Conservation (phyloP, 2,888 invertebrate species). For the Drosophila parthenogenetica region DNA sequence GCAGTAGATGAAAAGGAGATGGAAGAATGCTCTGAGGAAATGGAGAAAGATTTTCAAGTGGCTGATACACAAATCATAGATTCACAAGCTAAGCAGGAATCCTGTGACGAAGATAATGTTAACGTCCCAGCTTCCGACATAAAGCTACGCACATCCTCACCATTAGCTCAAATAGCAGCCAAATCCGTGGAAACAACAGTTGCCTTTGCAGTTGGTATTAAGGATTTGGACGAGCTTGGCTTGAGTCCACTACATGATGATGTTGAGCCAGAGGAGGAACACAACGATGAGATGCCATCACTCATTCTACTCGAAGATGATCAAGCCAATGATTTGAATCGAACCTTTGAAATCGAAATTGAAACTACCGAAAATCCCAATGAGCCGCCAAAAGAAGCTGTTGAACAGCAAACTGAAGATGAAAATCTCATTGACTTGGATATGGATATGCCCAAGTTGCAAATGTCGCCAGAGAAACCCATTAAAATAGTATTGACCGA, state of each 20-base stretch:
- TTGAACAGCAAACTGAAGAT: slow-evolving; percentile 1
- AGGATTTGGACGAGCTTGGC: slow-evolving; percentile 67
- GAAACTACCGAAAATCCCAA: background rate
- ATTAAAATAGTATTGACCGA: slow-evolving; percentile 30
- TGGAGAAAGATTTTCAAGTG: background rate
- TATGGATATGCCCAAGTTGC: background rate
- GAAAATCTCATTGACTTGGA: background rate
- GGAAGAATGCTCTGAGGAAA: background rate
- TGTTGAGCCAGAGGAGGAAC: slow-evolving; percentile 17
- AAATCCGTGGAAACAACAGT: background rate
- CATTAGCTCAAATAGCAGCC: background rate
- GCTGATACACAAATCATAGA: background rate
- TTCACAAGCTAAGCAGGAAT: background rate
- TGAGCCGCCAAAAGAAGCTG: slow-evolving; percentile 8
- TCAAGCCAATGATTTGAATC: slow-evolving; percentile 29
- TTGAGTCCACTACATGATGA: slow-evolving; percentile 54
- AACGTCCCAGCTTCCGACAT: background rate
- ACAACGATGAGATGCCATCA: slow-evolving; percentile 69
- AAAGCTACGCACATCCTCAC: background rate
- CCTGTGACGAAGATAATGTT: no score
- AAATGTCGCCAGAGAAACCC: background rate
- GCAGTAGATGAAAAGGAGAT: background rate
- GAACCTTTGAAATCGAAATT: slow-evolving; percentile 33
- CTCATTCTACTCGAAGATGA: slow-evolving; percentile 62
- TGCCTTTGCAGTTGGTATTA: background rate